Evolutionary conservation across 2,113 vertebrate species (phyloP).

Genomic region (Pithys albifrons): DNA sequence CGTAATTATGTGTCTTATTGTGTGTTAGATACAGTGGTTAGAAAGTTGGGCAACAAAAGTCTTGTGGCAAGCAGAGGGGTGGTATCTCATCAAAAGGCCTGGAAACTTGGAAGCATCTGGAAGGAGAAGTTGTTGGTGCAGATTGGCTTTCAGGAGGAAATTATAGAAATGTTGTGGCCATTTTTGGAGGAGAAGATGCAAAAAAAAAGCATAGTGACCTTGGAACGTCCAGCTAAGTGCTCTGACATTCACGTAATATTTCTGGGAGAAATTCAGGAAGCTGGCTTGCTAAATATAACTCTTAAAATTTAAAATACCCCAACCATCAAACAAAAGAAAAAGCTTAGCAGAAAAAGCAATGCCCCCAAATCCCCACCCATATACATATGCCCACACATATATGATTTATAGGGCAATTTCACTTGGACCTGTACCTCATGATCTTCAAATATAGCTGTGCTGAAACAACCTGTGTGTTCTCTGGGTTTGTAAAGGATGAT

Average conservation of each 20-base stretch:
- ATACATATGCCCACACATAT: too few relatives aligned
- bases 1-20: neutral
- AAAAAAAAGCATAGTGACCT: neutral
- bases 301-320: neutral
- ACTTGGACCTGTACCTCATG: neutral
- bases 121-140: neutral
- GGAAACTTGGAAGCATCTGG: neutral
- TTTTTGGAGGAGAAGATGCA: neutral
- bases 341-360: neutral
- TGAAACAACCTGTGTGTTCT: neutral
- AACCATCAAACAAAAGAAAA: neutral
- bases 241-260: neutral
- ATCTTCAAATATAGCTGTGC: neutral
- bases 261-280: neutral
- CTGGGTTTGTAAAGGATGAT: neutral
- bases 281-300: neutral
- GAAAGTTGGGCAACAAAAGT: neutral
- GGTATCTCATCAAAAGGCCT: neutral
- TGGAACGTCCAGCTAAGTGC: neutral
- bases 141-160: neutral
- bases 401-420: neutral
- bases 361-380: fast-evolving
- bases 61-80: neutral
- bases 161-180: neutral
- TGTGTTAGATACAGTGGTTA: neutral